phyloP scores from a whole-genome alignment of 2,113 vertebrate genomes.

The Tragelaphus scriptus region DNA sequence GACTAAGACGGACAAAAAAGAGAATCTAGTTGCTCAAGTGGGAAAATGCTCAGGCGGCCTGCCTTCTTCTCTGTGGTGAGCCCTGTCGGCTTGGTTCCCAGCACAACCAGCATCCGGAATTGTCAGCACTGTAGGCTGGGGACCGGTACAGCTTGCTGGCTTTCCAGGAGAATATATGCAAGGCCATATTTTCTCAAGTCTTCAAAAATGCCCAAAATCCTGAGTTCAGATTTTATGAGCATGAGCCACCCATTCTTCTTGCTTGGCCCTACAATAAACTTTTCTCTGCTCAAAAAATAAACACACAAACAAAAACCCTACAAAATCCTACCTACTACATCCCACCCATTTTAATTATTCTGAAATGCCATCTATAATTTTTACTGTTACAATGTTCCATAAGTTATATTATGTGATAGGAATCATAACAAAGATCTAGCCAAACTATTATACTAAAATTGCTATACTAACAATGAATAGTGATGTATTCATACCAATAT shows the following conservation, averaged over 20 bases:
- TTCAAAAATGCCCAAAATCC: not conserved
- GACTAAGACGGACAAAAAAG: not conserved
- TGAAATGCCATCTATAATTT: not conserved
- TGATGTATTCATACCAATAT: not conserved
- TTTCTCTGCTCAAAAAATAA: not conserved
- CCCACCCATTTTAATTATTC: not conserved
- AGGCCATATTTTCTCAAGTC: not conserved
- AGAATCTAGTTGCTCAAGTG: not conserved
- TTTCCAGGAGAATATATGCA: not conserved
- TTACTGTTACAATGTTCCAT: not conserved
- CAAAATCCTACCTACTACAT: not conserved
- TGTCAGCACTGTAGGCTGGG: not conserved
- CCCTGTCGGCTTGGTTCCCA: too few relatives aligned
- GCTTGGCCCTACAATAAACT: not conserved
- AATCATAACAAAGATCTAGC: not conserved
- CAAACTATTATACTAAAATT: not conserved
- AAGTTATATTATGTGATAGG: not conserved
- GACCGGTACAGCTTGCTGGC: not conserved
- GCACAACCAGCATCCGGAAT: rapidly evolving
- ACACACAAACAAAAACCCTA: not conserved
- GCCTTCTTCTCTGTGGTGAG: not conserved
- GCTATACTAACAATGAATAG: not conserved
- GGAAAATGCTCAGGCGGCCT: not conserved
- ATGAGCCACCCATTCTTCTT: not conserved
- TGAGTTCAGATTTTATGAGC: not conserved